phyloP scores from a whole-genome alignment of 2,797 vertebrate genomes.

The Tenualosa ilisha region DNA sequence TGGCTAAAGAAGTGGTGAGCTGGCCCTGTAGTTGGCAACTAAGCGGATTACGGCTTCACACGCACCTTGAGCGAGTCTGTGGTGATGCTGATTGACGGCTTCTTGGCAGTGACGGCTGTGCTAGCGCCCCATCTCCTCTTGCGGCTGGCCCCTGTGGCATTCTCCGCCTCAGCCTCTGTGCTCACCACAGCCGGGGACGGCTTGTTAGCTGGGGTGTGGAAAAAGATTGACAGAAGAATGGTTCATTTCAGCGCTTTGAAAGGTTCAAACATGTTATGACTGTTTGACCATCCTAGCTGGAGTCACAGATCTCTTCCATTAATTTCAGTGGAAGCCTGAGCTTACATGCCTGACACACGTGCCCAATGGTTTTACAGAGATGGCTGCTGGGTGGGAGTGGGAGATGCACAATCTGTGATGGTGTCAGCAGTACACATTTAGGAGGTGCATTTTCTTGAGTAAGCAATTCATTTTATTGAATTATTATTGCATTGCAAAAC shows the following conservation, averaged over 20 bases:
- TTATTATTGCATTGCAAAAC: too few relatives aligned
- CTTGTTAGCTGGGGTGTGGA: slow-evolving; percentile 66
- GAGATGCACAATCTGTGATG: too few relatives aligned
- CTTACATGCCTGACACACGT: background rate
- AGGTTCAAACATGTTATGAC: background rate
- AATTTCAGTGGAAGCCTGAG: background rate
- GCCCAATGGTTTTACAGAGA: background rate
- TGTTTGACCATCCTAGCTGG: background rate
- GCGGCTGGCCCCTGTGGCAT: slow-evolving; percentile 74
- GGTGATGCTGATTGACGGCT: slow-evolving; percentile 91
- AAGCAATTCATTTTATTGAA: too few relatives aligned
- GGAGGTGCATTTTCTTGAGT: too few relatives aligned
- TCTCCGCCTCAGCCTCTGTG: slow-evolving; percentile 73
- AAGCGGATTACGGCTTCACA: background rate
- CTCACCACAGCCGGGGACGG: slow-evolving; percentile 58
- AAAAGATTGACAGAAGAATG: background rate
- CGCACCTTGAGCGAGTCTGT: slow-evolving; percentile 90
- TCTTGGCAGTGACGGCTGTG: slow-evolving; percentile 86
- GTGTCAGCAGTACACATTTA: too few relatives aligned
- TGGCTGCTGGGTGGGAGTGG: background rate
- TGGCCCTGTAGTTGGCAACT: too few relatives aligned
- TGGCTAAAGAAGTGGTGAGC: background rate
- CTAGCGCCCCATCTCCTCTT: slow-evolving; percentile 91
- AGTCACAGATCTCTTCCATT: background rate
- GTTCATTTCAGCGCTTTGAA: background rate